Evolutionary conservation across 2,113 vertebrate species (phyloP).

Genomic region (Vireo altiloquus): DNA sequence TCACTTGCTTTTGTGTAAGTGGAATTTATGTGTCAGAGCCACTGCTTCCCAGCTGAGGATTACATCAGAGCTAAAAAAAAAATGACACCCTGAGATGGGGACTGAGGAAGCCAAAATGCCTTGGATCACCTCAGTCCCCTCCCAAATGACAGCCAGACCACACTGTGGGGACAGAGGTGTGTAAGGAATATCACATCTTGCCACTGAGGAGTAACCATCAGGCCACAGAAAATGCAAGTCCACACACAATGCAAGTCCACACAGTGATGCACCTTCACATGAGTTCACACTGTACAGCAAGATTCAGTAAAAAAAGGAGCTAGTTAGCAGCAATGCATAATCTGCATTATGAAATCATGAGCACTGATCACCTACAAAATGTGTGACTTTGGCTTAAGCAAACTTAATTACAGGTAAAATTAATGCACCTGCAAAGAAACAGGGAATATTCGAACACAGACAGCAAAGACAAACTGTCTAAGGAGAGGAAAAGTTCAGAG

Average conservation of each 20-base stretch:
- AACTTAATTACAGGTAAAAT: neutral
- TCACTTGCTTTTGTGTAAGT: neutral
- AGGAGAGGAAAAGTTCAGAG: neutral
- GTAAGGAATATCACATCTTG: neutral
- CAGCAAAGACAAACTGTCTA: neutral
- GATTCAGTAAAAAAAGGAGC: neutral
- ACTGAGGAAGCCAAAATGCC: neutral
- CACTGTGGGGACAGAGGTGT: fast-evolving
- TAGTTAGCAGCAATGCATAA: neutral
- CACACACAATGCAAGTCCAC: neutral
- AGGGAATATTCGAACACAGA: neutral
- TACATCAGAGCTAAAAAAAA: neutral
- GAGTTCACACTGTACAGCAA: neutral
- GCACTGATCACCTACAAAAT: neutral
- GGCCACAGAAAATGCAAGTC: neutral
- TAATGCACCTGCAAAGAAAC: neutral
- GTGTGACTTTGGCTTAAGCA: neutral
- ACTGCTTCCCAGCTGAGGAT: neutral
- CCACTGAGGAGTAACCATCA: neutral
- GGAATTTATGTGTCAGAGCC: neutral
- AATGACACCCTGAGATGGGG: neutral
- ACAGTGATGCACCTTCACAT: fast-evolving
- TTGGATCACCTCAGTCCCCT: neutral
- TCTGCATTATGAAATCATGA: neutral
- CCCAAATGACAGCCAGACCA: neutral